Percentiles rank a stretch among this genome's conserved stretches.
phyloP scores from a whole-genome alignment of 2,888 invertebrate species.

The Acanthosoma haemorrhoidale region DNA sequence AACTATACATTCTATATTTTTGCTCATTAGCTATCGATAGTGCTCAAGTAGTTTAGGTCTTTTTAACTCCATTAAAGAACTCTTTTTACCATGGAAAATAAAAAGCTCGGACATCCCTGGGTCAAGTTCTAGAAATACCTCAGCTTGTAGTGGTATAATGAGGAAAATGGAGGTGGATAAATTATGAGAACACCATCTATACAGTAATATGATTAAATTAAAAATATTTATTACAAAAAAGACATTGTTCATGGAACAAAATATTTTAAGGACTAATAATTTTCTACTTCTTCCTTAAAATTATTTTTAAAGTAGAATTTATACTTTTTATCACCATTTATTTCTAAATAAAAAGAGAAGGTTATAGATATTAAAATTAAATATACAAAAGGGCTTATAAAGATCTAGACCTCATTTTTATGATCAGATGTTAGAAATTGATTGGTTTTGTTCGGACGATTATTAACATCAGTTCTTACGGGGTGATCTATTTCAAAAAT shows the following conservation, averaged over 20 bases:
- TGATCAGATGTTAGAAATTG: not conserved
- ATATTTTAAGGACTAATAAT: not conserved
- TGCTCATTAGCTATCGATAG: too few species aligned
- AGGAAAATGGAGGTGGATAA: too few species aligned
- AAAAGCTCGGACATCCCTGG: too few species aligned
- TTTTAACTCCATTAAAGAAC: too few species aligned
- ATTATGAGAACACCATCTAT: too few species aligned
- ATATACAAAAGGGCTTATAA: not conserved
- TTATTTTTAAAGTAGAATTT: not conserved
- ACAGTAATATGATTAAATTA: constrained; percentile 19
- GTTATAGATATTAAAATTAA: constrained; percentile 6
- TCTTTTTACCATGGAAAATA: too few species aligned
- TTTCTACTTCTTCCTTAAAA: constrained; percentile 13
- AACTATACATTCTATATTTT: too few species aligned
- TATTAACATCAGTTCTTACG: not conserved
- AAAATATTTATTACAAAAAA: constrained; percentile 28
- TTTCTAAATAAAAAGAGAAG: not conserved
- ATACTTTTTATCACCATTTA: constrained; percentile 3
- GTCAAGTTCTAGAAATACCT: too few species aligned
- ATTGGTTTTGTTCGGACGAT: not conserved
- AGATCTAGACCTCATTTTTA: not conserved
- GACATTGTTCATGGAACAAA: constrained; percentile 29
- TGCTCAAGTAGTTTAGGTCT: too few species aligned
- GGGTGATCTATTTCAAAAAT: not conserved
- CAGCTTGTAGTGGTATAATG: too few species aligned